A percentile compares a stretch with the other conserved stretches of the same genome.
Conservation (phyloP, 2,888 invertebrate genomes). For the Drosophila greeni region DNA sequence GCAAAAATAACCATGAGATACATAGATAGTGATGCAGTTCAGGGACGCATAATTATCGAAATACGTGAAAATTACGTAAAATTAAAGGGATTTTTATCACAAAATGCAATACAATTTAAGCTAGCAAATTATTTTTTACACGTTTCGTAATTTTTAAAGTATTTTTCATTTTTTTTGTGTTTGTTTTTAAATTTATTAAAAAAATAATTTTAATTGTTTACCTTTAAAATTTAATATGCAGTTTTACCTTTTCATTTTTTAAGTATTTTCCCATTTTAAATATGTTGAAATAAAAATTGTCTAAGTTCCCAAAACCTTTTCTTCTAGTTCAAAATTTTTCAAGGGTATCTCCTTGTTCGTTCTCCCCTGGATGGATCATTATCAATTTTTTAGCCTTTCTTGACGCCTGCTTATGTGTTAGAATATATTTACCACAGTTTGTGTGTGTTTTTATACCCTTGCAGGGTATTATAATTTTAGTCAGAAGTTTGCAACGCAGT, state of each 20-base stretch:
- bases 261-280: too few relatives aligned
- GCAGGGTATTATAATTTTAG: too few relatives aligned
- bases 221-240: neutral
- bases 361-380: too few relatives aligned
- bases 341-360: neutral
- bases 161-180: too few relatives aligned
- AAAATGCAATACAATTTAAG: too few relatives aligned
- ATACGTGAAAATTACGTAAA: conserved; percentile 11
- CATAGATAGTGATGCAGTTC: neutral
- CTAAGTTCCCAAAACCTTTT: too few relatives aligned
- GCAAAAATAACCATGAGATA: conserved; percentile 8
- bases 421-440: conserved; percentile 58
- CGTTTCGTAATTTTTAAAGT: neutral
- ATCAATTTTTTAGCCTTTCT: conserved; percentile 9
- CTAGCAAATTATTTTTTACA: neutral
- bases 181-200: too few relatives aligned
- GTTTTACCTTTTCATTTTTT: neutral
- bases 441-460: conserved; percentile 68
- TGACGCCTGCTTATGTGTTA: conserved; percentile 31
- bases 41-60: conserved; percentile 2
- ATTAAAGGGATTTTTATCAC: neutral
- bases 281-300: too few relatives aligned
- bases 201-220: neutral
- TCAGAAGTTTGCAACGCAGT: too few relatives aligned
- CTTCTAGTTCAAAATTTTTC: neutral